These are phyloP conservation scores for Drosophila histrio DNA, from an alignment of 2,888 invertebrate species.

Conservation along the genomic window DNA sequence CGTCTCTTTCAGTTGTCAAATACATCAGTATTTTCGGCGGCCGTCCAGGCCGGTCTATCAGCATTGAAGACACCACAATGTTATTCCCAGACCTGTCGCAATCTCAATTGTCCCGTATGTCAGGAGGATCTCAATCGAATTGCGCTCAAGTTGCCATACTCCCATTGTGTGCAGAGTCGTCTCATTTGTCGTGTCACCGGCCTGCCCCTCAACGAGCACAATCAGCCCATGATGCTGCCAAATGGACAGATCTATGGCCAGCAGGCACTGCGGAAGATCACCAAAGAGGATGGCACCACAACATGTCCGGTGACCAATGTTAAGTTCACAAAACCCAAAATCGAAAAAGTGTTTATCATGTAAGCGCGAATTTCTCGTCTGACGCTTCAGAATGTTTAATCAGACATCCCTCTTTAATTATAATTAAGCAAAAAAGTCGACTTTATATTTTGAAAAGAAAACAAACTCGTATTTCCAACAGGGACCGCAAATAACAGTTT, in stretches of 20 bases:
- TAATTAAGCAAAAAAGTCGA: conserved; percentile 39
- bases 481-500: neutral
- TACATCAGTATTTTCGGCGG: conserved; percentile 95
- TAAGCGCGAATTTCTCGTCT: conserved; percentile 84
- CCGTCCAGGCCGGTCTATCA: conserved; percentile 92
- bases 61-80: conserved; percentile 97
- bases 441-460: conserved; percentile 52
- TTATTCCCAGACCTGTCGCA: conserved; percentile 89
- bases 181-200: conserved; percentile 96
- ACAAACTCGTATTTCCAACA: conserved; percentile 42
- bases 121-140: conserved; percentile 93
- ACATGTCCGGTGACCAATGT: conserved; percentile 98
- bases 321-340: conserved; percentile 94
- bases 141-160: conserved; percentile 94
- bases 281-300: conserved; percentile 95
- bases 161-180: conserved; percentile 98
- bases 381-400: conserved; percentile 22
- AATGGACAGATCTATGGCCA: conserved; percentile 99
- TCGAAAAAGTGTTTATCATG: conserved; percentile 99
- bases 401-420: conserved; percentile 26
- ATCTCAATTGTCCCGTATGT: conserved; percentile 96
- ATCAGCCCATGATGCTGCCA: conserved; percentile 99
- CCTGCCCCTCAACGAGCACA: conserved; percentile 97
- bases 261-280: conserved; percentile 95
- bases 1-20: conserved; percentile 96